Evolutionary conservation across 2,888 invertebrate genomes (phyloP).

Genomic region (Glyphotaelius pellucidus): DNA sequence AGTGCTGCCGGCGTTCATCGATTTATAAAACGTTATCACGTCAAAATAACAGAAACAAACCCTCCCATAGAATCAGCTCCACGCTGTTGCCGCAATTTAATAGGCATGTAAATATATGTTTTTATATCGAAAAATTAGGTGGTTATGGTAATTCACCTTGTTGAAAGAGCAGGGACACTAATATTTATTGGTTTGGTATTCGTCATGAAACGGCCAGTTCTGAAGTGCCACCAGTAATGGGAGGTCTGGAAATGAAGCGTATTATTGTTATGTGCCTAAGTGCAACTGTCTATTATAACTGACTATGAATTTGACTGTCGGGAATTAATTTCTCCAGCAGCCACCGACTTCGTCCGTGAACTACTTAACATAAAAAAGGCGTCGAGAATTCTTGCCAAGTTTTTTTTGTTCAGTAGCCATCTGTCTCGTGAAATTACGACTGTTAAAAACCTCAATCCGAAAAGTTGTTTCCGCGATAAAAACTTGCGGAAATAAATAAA

Average conservation of each 20-base stretch:
- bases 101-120: too few relatives aligned
- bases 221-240: neutral
- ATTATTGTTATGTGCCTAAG: neutral
- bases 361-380: slow-evolving; percentile 2
- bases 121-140: too few relatives aligned
- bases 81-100: too few relatives aligned
- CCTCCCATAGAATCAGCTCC: neutral
- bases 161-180: too few relatives aligned
- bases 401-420: neutral
- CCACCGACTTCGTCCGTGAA: neutral
- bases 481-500: neutral
- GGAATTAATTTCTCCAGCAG: neutral
- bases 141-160: too few relatives aligned
- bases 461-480: neutral
- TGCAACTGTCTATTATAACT: neutral
- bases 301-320: neutral
- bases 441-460: neutral
- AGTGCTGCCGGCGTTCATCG: too few relatives aligned
- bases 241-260: neutral
- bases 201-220: neutral
- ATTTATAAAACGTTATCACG: too few relatives aligned
- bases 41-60: neutral
- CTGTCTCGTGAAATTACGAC: neutral
- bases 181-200: too few relatives aligned
- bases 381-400: neutral